Evolutionary conservation across 2,888 invertebrate genomes (phyloP).

Genomic region (Coronaproctus castanopsis): DNA sequence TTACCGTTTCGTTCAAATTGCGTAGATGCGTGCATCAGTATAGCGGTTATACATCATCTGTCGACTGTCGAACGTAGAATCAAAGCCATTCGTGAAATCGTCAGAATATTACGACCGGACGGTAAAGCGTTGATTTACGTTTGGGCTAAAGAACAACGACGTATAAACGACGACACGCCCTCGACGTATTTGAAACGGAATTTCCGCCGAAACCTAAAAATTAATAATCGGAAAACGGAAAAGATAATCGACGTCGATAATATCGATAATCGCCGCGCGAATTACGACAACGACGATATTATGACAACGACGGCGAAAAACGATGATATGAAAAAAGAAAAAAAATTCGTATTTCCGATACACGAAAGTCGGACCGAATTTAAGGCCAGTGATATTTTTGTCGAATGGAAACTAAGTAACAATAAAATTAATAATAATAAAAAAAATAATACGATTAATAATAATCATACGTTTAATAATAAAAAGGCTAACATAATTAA

Average conservation of each 20-base stretch:
- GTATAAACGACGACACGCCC: conserved; percentile 32
- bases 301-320: neutral
- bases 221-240: conserved; percentile 26
- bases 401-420: conserved; percentile 74
- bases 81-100: conserved; percentile 52
- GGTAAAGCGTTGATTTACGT: conserved; percentile 78
- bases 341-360: conserved; percentile 37
- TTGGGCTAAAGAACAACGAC: conserved; percentile 82
- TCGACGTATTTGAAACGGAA: conserved; percentile 46
- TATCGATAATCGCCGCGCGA: neutral
- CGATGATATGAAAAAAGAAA: neutral
- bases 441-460: conserved; percentile 33
- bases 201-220: conserved; percentile 17
- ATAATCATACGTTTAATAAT: too few relatives aligned
- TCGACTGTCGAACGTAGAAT: conserved; percentile 56
- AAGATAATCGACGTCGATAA: conserved; percentile 1
- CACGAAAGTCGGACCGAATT: conserved; percentile 85
- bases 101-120: conserved; percentile 44
- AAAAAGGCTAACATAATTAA: too few relatives aligned
- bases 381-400: conserved; percentile 69
- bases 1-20: conserved; percentile 44
- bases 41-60: conserved; percentile 93
- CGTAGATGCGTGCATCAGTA: conserved; percentile 71
- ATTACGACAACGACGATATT: conserved; percentile 16
- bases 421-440: conserved; percentile 25